Evolutionary conservation across 2,888 invertebrate species (phyloP).

Genomic region (Poecilobothrus nobilitatus): DNA sequence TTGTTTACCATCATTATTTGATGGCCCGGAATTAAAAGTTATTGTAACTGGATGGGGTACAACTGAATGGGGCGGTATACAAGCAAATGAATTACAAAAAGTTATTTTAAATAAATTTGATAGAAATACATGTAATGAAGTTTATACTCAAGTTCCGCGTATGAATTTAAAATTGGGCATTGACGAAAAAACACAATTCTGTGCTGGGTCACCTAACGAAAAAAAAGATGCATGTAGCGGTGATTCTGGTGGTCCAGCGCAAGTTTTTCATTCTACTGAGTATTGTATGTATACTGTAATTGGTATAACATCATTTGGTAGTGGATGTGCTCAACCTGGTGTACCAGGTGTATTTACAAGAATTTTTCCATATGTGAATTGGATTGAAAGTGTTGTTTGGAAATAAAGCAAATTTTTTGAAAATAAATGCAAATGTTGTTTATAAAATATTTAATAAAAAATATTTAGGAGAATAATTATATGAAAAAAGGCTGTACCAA

Average conservation of each 20-base stretch:
- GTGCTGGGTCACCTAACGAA: constrained; percentile 46
- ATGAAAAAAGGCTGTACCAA: too few relatives aligned
- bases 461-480: background rate
- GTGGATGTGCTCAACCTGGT: constrained; percentile 40
- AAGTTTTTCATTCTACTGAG: constrained; percentile 34
- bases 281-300: constrained; percentile 46
- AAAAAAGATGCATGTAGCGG: constrained; percentile 51
- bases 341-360: constrained; percentile 53
- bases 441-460: background rate
- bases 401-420: background rate
- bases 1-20: constrained; percentile 39
- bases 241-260: constrained; percentile 60
- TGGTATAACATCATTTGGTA: constrained; percentile 48
- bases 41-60: constrained; percentile 47
- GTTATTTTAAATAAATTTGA: constrained; percentile 45
- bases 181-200: constrained; percentile 45
- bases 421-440: too few relatives aligned
- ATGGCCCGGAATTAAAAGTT: constrained; percentile 29
- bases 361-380: constrained; percentile 48
- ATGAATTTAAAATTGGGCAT: constrained; percentile 43
- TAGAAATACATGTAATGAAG: constrained; percentile 37
- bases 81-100: constrained; percentile 44
- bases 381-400: constrained; percentile 56
- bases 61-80: constrained; percentile 29
- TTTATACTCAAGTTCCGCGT: constrained; percentile 25